Evolutionary conservation across 2,797 vertebrate species (phyloP).

Genomic region (Ammospiza maritima): DNA sequence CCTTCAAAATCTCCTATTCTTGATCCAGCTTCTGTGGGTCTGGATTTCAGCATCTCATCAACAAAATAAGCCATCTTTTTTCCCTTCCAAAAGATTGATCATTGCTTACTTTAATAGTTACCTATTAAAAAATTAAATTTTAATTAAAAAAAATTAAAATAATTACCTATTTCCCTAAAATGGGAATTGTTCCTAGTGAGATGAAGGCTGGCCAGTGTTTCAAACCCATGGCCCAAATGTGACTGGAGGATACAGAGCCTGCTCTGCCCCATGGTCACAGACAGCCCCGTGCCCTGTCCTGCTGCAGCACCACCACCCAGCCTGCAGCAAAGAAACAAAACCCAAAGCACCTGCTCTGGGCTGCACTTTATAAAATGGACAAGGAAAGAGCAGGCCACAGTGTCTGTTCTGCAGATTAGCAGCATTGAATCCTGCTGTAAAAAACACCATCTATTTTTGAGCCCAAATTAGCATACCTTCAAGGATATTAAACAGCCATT

Average conservation of each 20-base stretch:
- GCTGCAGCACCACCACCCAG: not conserved
- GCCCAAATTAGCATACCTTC: not conserved
- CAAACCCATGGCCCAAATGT: not conserved
- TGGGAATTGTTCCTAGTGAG: not conserved
- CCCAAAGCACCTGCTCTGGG: not conserved
- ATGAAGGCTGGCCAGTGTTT: not conserved
- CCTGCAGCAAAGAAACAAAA: not conserved
- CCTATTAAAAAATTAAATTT: not conserved
- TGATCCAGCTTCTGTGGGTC: not conserved
- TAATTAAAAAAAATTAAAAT: not conserved
- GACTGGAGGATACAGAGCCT: not conserved
- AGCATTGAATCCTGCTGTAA: not conserved
- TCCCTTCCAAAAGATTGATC: not conserved
- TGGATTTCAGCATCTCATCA: not conserved
- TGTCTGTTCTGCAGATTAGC: not conserved
- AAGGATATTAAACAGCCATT: not conserved
- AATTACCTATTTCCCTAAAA: not conserved
- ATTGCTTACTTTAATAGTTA: not conserved
- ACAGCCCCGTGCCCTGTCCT: rapidly evolving
- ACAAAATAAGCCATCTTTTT: not conserved
- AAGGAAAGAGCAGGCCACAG: not conserved
- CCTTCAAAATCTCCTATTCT: not conserved
- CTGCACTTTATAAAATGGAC: not conserved
- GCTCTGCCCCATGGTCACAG: rapidly evolving
- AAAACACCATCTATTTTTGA: not conserved